Evolutionary conservation across 1,140 invertebrate genomes (phyloP).

Genomic region (Leguminivora glycinivorella): DNA sequence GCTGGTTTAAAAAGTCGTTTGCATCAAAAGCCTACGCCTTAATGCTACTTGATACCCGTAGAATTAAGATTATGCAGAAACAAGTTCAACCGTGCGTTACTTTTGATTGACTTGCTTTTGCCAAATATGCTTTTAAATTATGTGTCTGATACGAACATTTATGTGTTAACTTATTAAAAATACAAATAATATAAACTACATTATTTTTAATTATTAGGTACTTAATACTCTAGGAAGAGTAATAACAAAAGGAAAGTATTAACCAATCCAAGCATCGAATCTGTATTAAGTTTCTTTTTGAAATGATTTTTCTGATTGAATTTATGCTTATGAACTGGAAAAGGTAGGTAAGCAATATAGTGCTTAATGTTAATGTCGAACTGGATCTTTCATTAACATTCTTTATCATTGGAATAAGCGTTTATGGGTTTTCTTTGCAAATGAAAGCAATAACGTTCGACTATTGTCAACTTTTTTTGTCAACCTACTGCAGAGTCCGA

Average conservation of each 20-base stretch:
- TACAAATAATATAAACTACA: no score
- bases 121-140: no score
- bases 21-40: neutral
- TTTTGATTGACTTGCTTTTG: no score
- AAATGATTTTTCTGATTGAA: neutral
- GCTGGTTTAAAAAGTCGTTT: neutral
- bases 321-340: neutral
- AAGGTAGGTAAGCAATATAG: constrained; percentile 10
- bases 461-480: constrained; percentile 9
- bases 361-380: constrained; percentile 8
- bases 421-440: constrained; percentile 13
- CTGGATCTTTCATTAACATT: constrained; percentile 23
- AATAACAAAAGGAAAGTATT: no score
- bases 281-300: neutral
- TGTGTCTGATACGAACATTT: no score
- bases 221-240: no score
- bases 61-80: neutral
- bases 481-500: constrained; percentile 4
- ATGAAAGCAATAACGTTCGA: constrained; percentile 1
- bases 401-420: constrained; percentile 21
- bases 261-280: no score
- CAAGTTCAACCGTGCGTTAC: no score
- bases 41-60: neutral
- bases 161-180: no score
- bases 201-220: no score